Evolutionary conservation across 2,797 vertebrate genomes (phyloP).

Genomic region (Rhinatrema bivittatum): DNA sequence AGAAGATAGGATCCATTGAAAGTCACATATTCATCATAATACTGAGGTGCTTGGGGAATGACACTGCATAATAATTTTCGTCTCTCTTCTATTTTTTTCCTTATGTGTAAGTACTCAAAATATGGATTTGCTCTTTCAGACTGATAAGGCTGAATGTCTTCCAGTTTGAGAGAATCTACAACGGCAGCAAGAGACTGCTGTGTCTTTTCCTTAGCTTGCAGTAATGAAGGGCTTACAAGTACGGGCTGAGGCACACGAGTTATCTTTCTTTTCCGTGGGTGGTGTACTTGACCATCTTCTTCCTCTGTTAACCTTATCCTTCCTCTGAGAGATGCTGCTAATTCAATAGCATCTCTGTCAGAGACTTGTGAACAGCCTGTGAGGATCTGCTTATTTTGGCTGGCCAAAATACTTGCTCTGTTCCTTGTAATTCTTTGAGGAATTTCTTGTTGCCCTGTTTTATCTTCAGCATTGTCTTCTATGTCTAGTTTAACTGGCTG

Average conservation of each 20-base stretch:
- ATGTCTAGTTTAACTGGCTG: slow-evolving; percentile 48
- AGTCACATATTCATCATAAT: slow-evolving; percentile 96
- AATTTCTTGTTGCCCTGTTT: slow-evolving; percentile 52
- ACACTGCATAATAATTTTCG: slow-evolving; percentile 93
- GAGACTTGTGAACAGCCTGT: slow-evolving; percentile 56
- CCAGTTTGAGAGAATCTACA: slow-evolving; percentile 91
- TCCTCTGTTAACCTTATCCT: slow-evolving; percentile 77
- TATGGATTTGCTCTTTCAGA: slow-evolving; percentile 95
- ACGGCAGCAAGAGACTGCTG: slow-evolving; percentile 91
- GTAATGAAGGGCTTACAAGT: slow-evolving; percentile 58
- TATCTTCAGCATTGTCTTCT: slow-evolving; percentile 63
- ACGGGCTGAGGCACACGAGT: slow-evolving; percentile 64
- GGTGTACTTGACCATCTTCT: slow-evolving; percentile 80
- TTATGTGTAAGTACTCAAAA: slow-evolving; percentile 95
- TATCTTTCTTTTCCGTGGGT: slow-evolving; percentile 93
- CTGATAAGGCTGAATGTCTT: slow-evolving; percentile 96
- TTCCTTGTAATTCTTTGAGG: slow-evolving; percentile 66
- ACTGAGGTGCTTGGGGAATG: slow-evolving; percentile 95
- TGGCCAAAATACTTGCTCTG: slow-evolving; percentile 53
- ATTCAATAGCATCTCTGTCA: slow-evolving; percentile 74
- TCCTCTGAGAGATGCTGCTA: slow-evolving; percentile 58
- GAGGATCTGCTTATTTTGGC: slow-evolving; percentile 59
- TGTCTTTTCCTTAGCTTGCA: slow-evolving; percentile 80
- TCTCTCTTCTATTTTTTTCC: slow-evolving; percentile 95
- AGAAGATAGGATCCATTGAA: slow-evolving; percentile 97